These are phyloP conservation scores for Barypeithes pellucidus DNA, from an alignment of 2,888 invertebrate species.

Conservation along the genomic window DNA sequence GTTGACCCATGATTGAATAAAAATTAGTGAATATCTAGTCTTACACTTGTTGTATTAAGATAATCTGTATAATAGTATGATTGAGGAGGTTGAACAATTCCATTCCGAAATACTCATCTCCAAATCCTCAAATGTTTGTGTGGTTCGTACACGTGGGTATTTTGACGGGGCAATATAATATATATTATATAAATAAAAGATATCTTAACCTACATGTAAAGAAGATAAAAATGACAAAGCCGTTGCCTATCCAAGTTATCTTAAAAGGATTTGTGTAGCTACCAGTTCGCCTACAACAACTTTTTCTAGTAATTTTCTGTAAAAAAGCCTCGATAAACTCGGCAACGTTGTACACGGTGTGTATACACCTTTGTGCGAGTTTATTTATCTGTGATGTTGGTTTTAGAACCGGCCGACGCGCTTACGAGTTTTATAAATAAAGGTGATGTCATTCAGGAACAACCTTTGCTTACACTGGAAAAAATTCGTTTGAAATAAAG, in stretches of 20 bases:
- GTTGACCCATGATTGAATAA: too few species aligned
- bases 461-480: constrained; percentile 39
- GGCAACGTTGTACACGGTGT: constrained; percentile 47
- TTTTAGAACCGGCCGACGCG: constrained; percentile 44
- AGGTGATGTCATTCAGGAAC: constrained; percentile 45
- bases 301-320: background rate
- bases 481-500: background rate
- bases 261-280: background rate
- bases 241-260: background rate
- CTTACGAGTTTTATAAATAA: constrained; percentile 48
- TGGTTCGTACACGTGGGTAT: too few species aligned
- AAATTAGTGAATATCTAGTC: too few species aligned
- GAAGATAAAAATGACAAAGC: background rate
- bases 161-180: too few species aligned
- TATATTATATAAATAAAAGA: too few species aligned
- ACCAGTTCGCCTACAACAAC: constrained; percentile 17
- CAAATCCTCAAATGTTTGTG: too few species aligned
- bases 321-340: background rate
- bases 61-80: too few species aligned
- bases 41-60: too few species aligned
- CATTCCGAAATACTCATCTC: too few species aligned
- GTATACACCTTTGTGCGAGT: constrained; percentile 46
- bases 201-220: too few species aligned
- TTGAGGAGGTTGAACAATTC: too few species aligned
- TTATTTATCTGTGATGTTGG: constrained; percentile 51